Conservation (phyloP, 2,113 vertebrate species). For the Dipodomys ordii region DNA sequence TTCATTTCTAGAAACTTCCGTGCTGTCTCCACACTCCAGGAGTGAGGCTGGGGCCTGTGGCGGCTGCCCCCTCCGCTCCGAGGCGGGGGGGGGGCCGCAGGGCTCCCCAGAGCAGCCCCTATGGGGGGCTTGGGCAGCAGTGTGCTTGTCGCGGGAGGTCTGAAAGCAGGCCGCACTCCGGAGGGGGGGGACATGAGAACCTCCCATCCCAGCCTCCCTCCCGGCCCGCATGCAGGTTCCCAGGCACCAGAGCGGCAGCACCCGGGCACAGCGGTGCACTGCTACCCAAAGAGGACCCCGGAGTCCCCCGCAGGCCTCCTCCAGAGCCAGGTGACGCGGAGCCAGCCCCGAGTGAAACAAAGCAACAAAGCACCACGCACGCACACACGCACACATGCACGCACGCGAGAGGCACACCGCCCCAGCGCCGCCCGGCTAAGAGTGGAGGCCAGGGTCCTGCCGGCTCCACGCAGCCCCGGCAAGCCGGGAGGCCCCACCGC, state of each 20-base stretch:
- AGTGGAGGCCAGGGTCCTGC: too few relatives aligned
- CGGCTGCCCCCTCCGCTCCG: not conserved
- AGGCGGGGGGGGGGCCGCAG: too few relatives aligned
- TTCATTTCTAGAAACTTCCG: not conserved
- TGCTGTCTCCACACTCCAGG: not conserved
- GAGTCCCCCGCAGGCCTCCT: not conserved
- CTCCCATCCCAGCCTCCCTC: not conserved
- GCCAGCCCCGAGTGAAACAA: not conserved
- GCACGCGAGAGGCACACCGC: not conserved
- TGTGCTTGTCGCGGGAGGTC: too few relatives aligned
- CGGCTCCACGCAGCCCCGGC: not conserved
- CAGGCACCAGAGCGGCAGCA: not conserved
- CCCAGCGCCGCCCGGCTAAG: not conserved
- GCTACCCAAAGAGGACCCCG: not conserved
- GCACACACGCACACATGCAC: not conserved
- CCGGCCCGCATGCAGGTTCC: not conserved
- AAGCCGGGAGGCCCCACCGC: fast-evolving
- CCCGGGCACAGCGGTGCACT: too few relatives aligned
- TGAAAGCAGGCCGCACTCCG: not conserved
- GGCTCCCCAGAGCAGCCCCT: too few relatives aligned
- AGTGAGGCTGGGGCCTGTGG: too few relatives aligned
- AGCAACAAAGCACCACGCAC: not conserved
- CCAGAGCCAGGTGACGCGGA: too few relatives aligned
- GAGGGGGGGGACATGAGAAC: not conserved
- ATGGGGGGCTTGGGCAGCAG: too few relatives aligned